Percentiles rank a stretch among this genome's conserved stretches.
These are phyloP conservation scores for Diachasmimorpha longicaudata DNA, from an alignment of 1,140 invertebrate species.

Conservation along the genomic window DNA sequence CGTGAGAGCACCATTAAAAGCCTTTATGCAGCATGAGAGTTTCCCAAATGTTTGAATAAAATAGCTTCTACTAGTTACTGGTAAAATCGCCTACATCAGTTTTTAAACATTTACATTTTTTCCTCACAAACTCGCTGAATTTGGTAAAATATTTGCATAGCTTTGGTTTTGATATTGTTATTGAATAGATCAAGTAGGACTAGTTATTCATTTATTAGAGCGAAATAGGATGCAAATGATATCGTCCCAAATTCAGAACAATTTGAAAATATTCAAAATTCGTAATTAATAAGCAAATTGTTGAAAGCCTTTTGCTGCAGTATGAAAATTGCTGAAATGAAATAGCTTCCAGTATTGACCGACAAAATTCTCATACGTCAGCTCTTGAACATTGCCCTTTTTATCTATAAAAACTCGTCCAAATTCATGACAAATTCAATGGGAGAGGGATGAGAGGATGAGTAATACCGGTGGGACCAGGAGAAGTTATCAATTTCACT, in stretches of 20 bases:
- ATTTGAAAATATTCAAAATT: no score
- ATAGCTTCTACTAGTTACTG: neutral
- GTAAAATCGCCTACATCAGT: neutral
- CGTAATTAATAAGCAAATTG: no score
- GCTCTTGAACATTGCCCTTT: no score
- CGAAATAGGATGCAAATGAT: no score
- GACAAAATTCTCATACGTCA: no score
- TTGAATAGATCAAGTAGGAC: no score
- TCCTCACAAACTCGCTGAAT: neutral
- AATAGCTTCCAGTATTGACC: no score
- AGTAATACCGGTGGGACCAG: neutral
- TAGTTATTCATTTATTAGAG: no score
- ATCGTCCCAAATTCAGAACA: no score
- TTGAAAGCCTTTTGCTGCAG: neutral
- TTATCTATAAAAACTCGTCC: neutral
- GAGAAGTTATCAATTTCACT: slow-evolving; percentile 41
- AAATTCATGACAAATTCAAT: neutral
- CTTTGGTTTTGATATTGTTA: no score
- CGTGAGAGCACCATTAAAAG: no score
- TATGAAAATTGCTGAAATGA: neutral
- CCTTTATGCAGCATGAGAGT: neutral
- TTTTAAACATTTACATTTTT: neutral
- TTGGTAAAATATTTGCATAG: no score
- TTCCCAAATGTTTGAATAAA: neutral
- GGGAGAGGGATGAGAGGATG: neutral